Evolutionary conservation across 2,113 vertebrate genomes (phyloP), one percentile per base, ranked within the genome.

Genomic region (Anhinga anhinga): DNA sequence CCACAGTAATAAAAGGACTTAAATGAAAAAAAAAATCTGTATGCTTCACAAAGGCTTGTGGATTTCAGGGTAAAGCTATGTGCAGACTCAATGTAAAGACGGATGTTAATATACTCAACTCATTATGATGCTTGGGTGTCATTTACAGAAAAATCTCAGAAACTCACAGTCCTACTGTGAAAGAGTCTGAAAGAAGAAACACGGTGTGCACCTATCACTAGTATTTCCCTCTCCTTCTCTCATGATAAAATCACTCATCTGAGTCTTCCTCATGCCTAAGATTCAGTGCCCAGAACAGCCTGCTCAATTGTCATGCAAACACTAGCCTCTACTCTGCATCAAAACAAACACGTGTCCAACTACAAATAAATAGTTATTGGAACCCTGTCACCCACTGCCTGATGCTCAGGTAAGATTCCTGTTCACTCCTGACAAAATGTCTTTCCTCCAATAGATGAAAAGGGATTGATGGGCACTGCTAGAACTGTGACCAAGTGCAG

Each of bases 1-100:
- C 47, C 87, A 88, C 42, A 95, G 70, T 94, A 98, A 97, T 97
- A 97, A 98, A 98, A 96, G 67, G 93, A 97, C 82, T 97, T 97
- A 96, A 96, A 95, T 70, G 49, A 72, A 96, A 95, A 96, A 36
- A 59, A 92, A 96, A 90, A 88, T 81, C 90, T 38, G 32, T 90
- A 47, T 86, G 70, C 77, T 84, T 97, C 95, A 97, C 89, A 96
- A 98, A 97, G 86, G 79, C 84, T 90, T 96, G 80, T 58, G 93
- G 92, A 96, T 98, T 98, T 97, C 91, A 97, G 89, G 42, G 61
- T 59, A 95, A 96, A 97, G 82, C 70, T 95, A 78, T 88, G 80
- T 93, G 82, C 87, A 96, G 79, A 94, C 77, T 97, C 91, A 66
- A 10, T 90, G 82, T 95, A 97, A 96, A 96, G 86, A 91, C 11